A percentile compares a stretch with the other conserved stretches of the same genome.
These are phyloP conservation scores for Neopelma chrysocephalum DNA, from an alignment of 2,797 vertebrate species.

Conservation along the genomic window DNA sequence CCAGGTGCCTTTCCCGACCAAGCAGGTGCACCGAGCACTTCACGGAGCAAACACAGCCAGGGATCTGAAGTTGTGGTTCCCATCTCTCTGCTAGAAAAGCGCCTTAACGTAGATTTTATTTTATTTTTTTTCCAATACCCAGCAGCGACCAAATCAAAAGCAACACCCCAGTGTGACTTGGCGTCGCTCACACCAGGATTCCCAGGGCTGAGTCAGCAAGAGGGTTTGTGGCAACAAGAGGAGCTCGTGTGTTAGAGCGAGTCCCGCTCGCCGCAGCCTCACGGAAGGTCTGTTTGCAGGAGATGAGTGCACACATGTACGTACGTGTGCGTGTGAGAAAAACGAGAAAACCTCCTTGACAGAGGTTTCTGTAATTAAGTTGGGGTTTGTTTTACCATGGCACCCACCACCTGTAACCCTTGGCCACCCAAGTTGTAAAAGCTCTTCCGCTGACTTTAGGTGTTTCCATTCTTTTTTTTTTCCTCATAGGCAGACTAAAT, in stretches of 20 bases:
- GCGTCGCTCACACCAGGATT: not conserved
- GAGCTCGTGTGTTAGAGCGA: not conserved
- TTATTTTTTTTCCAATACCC: not conserved
- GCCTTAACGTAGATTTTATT: not conserved
- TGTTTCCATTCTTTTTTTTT: not conserved
- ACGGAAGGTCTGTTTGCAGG: not conserved
- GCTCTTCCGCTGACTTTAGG: not conserved
- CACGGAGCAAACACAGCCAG: not conserved
- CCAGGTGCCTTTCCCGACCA: not conserved
- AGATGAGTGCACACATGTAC: not conserved
- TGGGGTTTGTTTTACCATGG: slow-evolving; percentile 6
- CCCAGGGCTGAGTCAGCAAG: slow-evolving; percentile 26
- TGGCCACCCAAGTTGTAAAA: slow-evolving; percentile 38
- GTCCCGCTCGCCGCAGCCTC: not conserved
- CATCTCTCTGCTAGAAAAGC: not conserved
- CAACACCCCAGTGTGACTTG: not conserved
- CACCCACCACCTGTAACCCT: slow-evolving; percentile 14
- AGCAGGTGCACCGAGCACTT: not conserved
- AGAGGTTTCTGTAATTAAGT: slow-evolving; percentile 14
- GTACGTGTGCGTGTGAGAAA: not conserved
- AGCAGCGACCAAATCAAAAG: not conserved
- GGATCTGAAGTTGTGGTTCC: not conserved
- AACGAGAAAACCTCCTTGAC: not conserved
- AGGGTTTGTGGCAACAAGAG: not conserved
- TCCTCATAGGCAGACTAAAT: not conserved